Evolutionary conservation across 2,888 invertebrate genomes (phyloP), one percentile per base, ranked within the genome.

Genomic region (Gymnoscelis rufifasciata): DNA sequence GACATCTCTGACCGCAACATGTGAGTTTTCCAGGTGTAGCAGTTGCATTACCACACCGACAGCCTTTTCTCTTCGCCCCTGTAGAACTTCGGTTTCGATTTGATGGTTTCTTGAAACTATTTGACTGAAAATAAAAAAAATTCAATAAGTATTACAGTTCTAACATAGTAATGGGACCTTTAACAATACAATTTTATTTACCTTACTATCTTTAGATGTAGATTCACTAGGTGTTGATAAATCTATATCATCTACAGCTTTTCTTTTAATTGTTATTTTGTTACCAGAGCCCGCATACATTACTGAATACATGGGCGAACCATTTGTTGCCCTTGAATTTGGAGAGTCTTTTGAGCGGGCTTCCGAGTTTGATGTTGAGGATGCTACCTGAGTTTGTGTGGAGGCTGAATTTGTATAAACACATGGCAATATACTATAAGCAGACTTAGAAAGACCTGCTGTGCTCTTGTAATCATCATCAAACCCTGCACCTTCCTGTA

Each of bases 1-100:
- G 96, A 83, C 97, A 98, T 52, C 97, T 88, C 73, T 97, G 97
- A 0, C 97, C 97, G 68, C 97, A 96, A 71, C 97, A 98, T 0
- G 97, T 97, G 31, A 97, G 80, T 74, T 95, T 96, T 3, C 96
- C 96, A 0, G 97, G 96, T 11, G 93, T 93, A 0, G 95, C 92
- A 0, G 97, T 95, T 0, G 96, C 95, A 79, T 95, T 95, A 2
- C 97, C 97, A 86, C 97, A 97, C 49, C 97, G 90, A 72, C 97
- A 97, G 8, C 95, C 95, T 80, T 92, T 91, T 60, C 93, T 90
- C 64, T 92, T 90, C 54, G 80, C 78, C 46, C 77, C 76, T 31
- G 80, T 77, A 36, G 83, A 83, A 60, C 71, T 83, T 13, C 88
- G 75, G 26, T 82, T 82, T 43, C 86, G 71, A 56, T 80, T 86